Base-by-base conservation (phyloP, 2,797 vertebrate genomes). In the Chelmon rostratus region DNA sequence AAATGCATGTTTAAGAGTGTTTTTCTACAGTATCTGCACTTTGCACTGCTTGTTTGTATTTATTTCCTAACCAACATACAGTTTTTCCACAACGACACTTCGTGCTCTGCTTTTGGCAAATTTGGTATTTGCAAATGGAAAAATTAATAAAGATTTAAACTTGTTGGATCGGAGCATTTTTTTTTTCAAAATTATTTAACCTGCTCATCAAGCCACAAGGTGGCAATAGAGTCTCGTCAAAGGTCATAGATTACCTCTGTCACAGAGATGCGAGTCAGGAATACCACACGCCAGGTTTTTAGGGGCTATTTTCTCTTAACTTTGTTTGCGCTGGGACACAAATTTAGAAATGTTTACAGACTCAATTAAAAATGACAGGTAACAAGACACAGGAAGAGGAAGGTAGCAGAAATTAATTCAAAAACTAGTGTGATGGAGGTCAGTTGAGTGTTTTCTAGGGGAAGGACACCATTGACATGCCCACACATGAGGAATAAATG, bases 171-270 rank as follows among this genome's bases (percentile, higher is more conserved):
- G 23, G 44, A n/a, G 35, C 9, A 7, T 61, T 62, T 65, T 50
- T 52, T 40, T 46, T 52, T n/a, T 2, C 12, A 12, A 35, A 42
- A 28, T 16, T 35, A 47, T 63, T 70, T 70, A 74, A 65, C 52
- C 9, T 66, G 65, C 19, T 6, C 16, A 2, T 69, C 46, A 21
- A 80, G 74, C 91, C 91, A 93, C 93, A 92, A 93, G 92, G 79
- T 91, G 93, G 92, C 90, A 91, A 85, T 80, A 89, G 75, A 87
- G 84, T 57, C 53, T 82, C 58, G 79, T 73, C 47, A 76, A 47
- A 88, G 78, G 83, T 86, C 82, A 90, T 1, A 70, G 64, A 81
- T 82, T 63, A 71, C 23, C 7, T 49, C n/a, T 42, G 21, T 37
- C 58, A 78, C 66, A 70, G 40, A 74, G 73, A 68, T 37, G 33